Evolutionary conservation across 2,888 invertebrate species (phyloP), one percentile per base, ranked within the genome.

Genomic region (Pterostichus niger): DNA sequence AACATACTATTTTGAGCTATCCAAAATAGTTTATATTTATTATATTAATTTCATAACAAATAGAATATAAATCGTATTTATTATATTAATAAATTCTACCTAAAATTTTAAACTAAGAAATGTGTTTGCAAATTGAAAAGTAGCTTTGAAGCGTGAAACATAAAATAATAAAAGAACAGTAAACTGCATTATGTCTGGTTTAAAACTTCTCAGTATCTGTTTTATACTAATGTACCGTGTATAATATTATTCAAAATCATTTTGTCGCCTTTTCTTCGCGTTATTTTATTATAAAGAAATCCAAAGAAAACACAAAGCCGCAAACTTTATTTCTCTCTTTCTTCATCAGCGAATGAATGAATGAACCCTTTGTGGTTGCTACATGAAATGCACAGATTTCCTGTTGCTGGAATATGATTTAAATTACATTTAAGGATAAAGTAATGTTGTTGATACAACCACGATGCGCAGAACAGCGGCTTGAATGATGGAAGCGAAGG

Each of bases 371-470:
- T 64, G 64, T 13, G 64, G 33, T 13, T 33, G 35, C 5, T 35
- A 64, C 64, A 64, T 33, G 33, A 40, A 64, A 64, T 64, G 64
- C 64, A 35, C 64, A 35, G 64, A 64, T 64, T 64, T 64, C 64
- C 64, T 64, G 49, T 64, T 13, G 33, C 13, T 64, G 11, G 64
- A 64, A 64, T 64, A 64, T 64, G 64, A 64, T 64, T 64, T 64
- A 64, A 64, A 64, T 64, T 33, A 64, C 64, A 64, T 64, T 64
- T 64, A 64, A 64, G 59, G 35, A 64, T 35, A 64, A 64, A n/a
- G 7, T n/a, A 35, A 11, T 35, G n/a, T n/a, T 49, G 13, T 13
- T n/a, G 13, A 11, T 6, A 49, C 35, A 59, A 33, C 35, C 64
- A 10, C 59, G 9, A 17, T 9, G 31, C 31, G 5, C n/a, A 11